These are phyloP conservation scores for Lamprotornis superbus DNA, from an alignment of 2,113 vertebrate genomes.

Conservation along the genomic window DNA sequence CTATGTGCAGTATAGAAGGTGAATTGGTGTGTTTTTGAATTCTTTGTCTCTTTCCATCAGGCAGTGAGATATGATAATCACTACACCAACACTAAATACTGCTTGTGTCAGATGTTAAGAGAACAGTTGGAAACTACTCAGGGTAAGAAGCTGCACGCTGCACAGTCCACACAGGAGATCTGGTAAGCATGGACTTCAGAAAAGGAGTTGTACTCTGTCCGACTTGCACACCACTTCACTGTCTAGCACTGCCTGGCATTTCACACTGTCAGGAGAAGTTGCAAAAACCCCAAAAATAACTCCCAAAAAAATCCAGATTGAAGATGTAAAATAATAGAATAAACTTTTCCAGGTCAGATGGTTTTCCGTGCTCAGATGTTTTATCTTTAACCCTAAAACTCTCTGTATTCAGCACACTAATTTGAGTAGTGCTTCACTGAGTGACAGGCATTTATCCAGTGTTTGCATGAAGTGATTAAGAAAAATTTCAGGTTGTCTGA, in stretches of 20 bases:
- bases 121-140: constrained; percentile 89
- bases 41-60: constrained; percentile 66
- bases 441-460: neutral
- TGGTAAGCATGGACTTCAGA: constrained; percentile 77
- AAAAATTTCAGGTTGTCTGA: neutral
- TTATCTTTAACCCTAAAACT: neutral
- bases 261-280: neutral
- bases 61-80: constrained; percentile 91
- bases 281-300: neutral
- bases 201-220: neutral
- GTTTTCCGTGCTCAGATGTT: neutral
- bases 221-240: neutral
- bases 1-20: neutral
- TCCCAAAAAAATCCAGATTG: neutral
- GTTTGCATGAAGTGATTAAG: neutral
- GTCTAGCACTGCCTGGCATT: neutral
- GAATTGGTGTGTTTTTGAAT: neutral
- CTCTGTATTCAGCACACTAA: neutral
- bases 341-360: neutral
- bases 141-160: constrained; percentile 88
- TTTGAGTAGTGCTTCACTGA: neutral
- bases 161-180: constrained; percentile 87
- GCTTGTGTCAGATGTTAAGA: constrained; percentile 94
- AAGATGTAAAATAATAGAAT: neutral
- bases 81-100: constrained; percentile 96